phyloP scores from a whole-genome alignment of 2,888 invertebrate species.

The Phaonia tiefii region DNA sequence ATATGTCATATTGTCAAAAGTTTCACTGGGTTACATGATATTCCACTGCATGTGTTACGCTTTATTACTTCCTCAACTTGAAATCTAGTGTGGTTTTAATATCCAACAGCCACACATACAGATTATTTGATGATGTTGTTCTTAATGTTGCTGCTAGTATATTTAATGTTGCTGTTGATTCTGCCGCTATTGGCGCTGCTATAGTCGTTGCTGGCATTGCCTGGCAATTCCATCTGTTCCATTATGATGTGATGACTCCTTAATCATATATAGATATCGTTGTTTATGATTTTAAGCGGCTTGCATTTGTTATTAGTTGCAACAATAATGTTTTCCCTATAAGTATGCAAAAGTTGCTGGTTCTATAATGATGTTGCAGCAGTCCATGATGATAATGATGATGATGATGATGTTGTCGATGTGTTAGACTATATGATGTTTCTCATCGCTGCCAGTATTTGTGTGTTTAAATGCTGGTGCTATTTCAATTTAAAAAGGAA shows the following conservation, averaged over 20 bases:
- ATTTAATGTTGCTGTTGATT: not conserved
- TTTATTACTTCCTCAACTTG: conserved; percentile 48
- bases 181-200: not conserved
- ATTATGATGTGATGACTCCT: conserved; percentile 60
- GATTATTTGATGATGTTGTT: not conserved
- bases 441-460: not conserved
- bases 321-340: conserved; percentile 58
- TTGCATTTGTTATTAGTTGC: conserved; percentile 63
- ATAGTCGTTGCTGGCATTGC: conserved; percentile 21
- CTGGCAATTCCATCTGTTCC: conserved; percentile 57
- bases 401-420: conserved; percentile 3
- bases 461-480: not conserved
- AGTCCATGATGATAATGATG: not conserved
- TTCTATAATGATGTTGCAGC: conserved; percentile 11
- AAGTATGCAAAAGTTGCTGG: conserved; percentile 47
- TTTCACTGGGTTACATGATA: not conserved
- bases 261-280: conserved; percentile 53
- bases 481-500: conserved; percentile 43
- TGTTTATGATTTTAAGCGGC: conserved; percentile 65
- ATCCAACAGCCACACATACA: conserved; percentile 31
- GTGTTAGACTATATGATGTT: not conserved
- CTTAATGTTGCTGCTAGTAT: conserved; percentile 6
- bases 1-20: too few relatives aligned
- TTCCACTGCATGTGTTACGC: conserved; percentile 34
- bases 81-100: conserved; percentile 45